Base-by-base conservation (phyloP, 2,797 vertebrate species). In the Eremophila alpestris region DNA sequence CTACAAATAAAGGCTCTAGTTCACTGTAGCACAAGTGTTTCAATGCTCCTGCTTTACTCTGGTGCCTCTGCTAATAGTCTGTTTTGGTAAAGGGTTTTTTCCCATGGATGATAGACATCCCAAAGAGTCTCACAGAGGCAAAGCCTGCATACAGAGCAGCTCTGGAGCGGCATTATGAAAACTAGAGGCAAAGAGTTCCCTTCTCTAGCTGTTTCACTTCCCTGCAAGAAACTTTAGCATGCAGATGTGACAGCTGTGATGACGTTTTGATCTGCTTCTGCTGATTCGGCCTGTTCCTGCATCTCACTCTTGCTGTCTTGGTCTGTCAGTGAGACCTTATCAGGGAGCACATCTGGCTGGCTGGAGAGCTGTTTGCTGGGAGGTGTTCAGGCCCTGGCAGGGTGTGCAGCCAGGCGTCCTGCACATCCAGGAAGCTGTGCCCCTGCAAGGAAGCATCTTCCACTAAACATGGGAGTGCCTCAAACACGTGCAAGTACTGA, bases 341-440 rank as follows among this genome's bases (percentile, higher is more conserved):
- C 43, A 17, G 58, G 34, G 21, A 87, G 27, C 22, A 22, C 40
- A 46, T 63, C 70, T 69, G 0, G 0, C 76, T 69, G 69, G 14
- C 67, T 49, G 36, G 52, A 60, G 41, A 30, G 51, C 60, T 71
- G n/a, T 30, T 63, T 81, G 19, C 36, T 49, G 51, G 43, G 76
- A 86, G 49, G 27, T 36, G 43, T 27, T 65, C 55, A 10, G 34
- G 55, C 27, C 7, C 11, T 32, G 74, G 38, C 62, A 78, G 38
- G 36, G 9, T 2, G 1, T 41, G 43, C 1, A 1, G 32, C 38
- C 41, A 34, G 43, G 34, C 0, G 0, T 59, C 16, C 0, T 73
- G 43, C 59, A n/a, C 52, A 24, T 58, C 30, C 51, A n/a, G 56
- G 52, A 55, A 59, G n/a, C 20, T 40, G 11, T 5, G 6, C 5